phyloP scores from a whole-genome alignment of 1,140 invertebrate species.

The Scaptodrosophila lebanonensis region DNA sequence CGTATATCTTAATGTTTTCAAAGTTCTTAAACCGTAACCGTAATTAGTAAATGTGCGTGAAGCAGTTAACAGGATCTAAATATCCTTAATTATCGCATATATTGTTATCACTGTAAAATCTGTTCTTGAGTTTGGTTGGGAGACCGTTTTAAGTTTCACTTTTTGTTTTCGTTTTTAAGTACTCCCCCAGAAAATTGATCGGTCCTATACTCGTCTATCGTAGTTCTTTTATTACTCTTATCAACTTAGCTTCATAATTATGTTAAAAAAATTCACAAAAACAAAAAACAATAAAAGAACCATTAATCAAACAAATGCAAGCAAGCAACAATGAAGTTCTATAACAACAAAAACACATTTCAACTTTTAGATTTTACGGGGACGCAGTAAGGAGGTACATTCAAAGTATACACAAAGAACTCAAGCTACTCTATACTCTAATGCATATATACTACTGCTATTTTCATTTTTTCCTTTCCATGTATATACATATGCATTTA shows the following conservation, averaged over 20 bases:
- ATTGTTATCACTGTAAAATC: constrained; percentile 24
- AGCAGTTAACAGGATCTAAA: constrained; percentile 66
- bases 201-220: no score
- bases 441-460: constrained; percentile 45
- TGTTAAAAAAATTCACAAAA: constrained; percentile 3
- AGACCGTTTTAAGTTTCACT: constrained; percentile 4
- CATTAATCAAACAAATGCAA: constrained; percentile 18
- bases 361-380: constrained; percentile 76
- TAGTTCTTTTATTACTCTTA: constrained; percentile 4
- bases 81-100: constrained; percentile 53
- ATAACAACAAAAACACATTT: constrained; percentile 65
- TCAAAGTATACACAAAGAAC: constrained; percentile 72
- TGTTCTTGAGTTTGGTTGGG: not conserved
- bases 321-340: constrained; percentile 25
- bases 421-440: constrained; percentile 68
- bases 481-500: constrained; percentile 47
- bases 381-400: constrained; percentile 77
- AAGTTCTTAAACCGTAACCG: constrained; percentile 66
- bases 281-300: constrained; percentile 8
- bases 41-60: constrained; percentile 65
- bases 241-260: constrained; percentile 1
- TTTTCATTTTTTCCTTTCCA: no score
- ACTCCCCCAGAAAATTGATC: not conserved
- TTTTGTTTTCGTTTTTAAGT: constrained; percentile 7
- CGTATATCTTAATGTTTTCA: constrained; percentile 70